These are phyloP conservation scores for Panthera tigris DNA, from an alignment of 2,113 vertebrate species.

Conservation along the genomic window DNA sequence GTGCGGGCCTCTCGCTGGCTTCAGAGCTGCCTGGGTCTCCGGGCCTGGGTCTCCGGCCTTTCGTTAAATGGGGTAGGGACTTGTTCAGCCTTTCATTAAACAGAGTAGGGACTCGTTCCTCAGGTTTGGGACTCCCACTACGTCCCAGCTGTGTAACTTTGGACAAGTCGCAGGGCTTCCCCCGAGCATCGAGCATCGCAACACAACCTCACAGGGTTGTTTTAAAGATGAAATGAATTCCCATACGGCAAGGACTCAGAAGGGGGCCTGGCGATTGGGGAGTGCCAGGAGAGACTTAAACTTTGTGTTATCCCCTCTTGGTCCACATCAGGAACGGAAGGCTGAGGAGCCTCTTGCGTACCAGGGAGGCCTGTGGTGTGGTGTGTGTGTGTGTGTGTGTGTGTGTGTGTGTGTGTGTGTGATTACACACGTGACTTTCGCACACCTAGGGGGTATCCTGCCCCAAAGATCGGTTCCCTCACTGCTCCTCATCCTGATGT, in stretches of 20 bases:
- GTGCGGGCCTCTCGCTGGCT: neutral
- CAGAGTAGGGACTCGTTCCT: neutral
- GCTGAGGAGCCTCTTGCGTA: neutral
- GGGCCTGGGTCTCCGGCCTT: neutral
- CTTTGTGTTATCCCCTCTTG: neutral
- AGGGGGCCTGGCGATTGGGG: neutral
- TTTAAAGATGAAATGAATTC: neutral
- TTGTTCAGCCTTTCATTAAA: neutral
- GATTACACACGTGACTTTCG: neutral
- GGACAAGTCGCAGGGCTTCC: neutral
- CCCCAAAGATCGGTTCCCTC: neutral
- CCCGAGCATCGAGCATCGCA: neutral
- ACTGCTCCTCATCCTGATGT: neutral
- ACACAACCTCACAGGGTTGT: neutral
- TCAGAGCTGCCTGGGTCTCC: neutral
- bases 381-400: too few species aligned
- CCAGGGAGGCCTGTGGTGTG: neutral
- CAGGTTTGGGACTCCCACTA: neutral
- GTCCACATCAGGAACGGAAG: neutral
- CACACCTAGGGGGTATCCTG: neutral
- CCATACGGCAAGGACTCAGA: neutral
- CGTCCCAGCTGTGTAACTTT: constrained; percentile 11
- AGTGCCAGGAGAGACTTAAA: neutral
- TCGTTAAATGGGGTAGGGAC: neutral
- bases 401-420: too few species aligned